Percentiles rank a stretch among this genome's conserved stretches.
Conservation (phyloP, 2,113 vertebrate species). For the Scomber colias region DNA sequence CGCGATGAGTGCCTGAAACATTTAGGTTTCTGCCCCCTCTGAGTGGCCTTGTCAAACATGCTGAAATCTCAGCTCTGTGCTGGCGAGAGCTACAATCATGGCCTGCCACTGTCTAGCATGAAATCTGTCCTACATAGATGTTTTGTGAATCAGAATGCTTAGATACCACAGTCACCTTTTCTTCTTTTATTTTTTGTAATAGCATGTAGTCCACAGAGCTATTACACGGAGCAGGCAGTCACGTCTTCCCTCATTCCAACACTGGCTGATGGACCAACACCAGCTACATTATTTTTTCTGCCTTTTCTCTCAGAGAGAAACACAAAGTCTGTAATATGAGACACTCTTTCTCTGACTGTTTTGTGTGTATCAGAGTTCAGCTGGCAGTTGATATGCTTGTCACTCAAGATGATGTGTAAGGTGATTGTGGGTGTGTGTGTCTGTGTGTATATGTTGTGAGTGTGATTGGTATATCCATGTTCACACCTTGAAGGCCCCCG, state of each 20-base stretch:
- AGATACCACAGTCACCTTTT: constrained; percentile 16
- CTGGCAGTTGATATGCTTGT: constrained; percentile 54
- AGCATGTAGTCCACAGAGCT: too few species aligned
- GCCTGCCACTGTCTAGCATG: constrained; percentile 6
- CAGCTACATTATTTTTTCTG: constrained; percentile 17
- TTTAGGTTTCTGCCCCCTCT: constrained; percentile 35
- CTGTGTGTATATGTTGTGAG: constrained; percentile 22
- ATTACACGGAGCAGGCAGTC: too few species aligned
- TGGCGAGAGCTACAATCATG: constrained; percentile 14
- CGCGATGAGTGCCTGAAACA: constrained; percentile 51
- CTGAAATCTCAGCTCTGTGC: constrained; percentile 42
- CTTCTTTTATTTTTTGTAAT: constrained; percentile 28
- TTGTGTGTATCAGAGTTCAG: constrained; percentile 41
- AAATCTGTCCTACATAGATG: constrained; percentile 14
- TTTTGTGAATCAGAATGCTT: constrained; percentile 31
- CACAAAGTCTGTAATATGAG: constrained; percentile 55
- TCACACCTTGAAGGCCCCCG: background rate
- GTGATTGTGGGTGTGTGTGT: constrained; percentile 10
- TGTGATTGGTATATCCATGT: background rate
- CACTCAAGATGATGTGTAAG: constrained; percentile 50
- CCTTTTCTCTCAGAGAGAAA: constrained; percentile 23
- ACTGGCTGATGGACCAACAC: constrained; percentile 6
- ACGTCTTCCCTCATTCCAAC: background rate
- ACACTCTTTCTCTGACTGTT: constrained; percentile 44
- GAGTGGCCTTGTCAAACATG: constrained; percentile 60